These are phyloP conservation scores for Trialeurodes vaporariorum DNA, from an alignment of 1,140 invertebrate species.

Conservation along the genomic window DNA sequence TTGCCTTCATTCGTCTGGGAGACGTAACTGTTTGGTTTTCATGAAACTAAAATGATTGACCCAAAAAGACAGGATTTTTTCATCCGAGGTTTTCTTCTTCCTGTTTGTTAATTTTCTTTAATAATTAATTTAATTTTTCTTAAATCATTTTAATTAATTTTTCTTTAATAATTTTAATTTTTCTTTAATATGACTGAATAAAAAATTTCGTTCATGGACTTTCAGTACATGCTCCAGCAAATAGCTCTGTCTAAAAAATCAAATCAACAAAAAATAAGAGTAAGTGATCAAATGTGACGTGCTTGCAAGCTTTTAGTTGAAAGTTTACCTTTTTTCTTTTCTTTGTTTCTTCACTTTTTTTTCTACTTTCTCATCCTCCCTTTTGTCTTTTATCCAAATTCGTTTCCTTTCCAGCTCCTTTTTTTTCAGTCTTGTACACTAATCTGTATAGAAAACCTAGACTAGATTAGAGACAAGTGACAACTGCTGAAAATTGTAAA, in stretches of 20 bases:
- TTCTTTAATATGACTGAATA: slow-evolving; percentile 11
- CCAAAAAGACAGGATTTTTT: too few relatives aligned
- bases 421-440: neutral
- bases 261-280: slow-evolving; percentile 80
- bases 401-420: neutral
- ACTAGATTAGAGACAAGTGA: too few relatives aligned
- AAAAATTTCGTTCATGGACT: slow-evolving; percentile 30
- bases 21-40: too few relatives aligned
- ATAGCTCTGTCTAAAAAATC: slow-evolving; percentile 65
- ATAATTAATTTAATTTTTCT: too few relatives aligned
- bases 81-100: too few relatives aligned
- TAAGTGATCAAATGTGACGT: slow-evolving; percentile 45
- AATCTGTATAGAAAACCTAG: neutral
- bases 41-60: too few relatives aligned
- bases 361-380: neutral
- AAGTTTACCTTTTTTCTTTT: slow-evolving; percentile 21
- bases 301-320: neutral
- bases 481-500: too few relatives aligned
- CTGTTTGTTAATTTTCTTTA: too few relatives aligned
- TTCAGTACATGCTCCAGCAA: slow-evolving; percentile 80
- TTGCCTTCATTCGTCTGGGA: too few relatives aligned
- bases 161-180: neutral
- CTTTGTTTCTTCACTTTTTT: neutral
- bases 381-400: neutral
- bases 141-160: too few relatives aligned